Evolutionary conservation across 1,140 invertebrate genomes (phyloP).

Genomic region (Pogonomyrmex californicus): DNA sequence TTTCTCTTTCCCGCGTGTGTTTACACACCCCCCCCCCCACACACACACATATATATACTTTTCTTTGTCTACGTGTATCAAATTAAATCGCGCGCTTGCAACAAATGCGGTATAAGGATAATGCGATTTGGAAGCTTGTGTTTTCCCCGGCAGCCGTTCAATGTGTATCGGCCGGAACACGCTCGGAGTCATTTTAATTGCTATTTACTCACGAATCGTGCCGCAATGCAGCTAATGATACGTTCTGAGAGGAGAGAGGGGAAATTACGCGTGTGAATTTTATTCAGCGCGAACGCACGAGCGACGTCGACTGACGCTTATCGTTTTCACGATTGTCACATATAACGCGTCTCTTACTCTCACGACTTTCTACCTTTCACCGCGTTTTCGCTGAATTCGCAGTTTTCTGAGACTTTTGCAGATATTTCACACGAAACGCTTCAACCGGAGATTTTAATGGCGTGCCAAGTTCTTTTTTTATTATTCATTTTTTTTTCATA

Average conservation of each 20-base stretch:
- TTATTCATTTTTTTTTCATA: not conserved
- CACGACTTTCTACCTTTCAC: constrained; percentile 57
- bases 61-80: not conserved
- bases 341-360: constrained; percentile 37
- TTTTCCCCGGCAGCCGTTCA: not conserved
- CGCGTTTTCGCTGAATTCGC: constrained; percentile 23
- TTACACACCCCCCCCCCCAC: not conserved
- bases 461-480: not conserved
- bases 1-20: not conserved
- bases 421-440: not conserved
- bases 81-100: constrained; percentile 11
- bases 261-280: constrained; percentile 30
- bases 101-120: constrained; percentile 18
- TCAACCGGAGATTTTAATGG: not conserved
- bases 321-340: constrained; percentile 42
- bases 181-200: constrained; percentile 35
- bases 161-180: constrained; percentile 24
- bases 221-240: constrained; percentile 28
- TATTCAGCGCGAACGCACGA: constrained; percentile 18
- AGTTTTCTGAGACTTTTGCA: not conserved
- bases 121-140: constrained; percentile 6
- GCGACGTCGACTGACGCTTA: not conserved
- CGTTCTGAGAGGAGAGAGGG: not conserved
- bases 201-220: constrained; percentile 34
- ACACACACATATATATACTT: too few species aligned